Evolutionary conservation across 2,888 invertebrate species (phyloP).

Genomic region (Erpobdella octoculata): DNA sequence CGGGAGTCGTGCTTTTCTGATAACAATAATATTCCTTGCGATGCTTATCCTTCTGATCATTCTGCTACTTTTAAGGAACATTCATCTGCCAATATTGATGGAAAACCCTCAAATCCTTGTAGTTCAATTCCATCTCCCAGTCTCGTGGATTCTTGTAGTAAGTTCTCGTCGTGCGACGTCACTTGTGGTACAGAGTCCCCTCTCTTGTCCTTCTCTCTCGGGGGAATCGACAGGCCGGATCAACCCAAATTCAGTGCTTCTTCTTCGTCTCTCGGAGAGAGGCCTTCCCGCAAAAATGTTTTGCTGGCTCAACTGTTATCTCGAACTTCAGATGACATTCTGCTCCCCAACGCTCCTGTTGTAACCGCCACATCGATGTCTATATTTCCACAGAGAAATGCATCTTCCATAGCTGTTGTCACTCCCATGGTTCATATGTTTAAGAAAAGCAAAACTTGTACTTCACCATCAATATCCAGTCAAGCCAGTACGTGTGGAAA

Average conservation of each 20-base stretch:
- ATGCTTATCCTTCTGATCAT: too few species aligned
- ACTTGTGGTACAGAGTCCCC: too few species aligned
- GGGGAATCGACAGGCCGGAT: neutral
- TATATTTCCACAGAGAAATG: neutral
- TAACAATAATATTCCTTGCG: too few species aligned
- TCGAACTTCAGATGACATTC: constrained; percentile 9
- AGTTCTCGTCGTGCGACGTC: too few species aligned
- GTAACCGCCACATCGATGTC: neutral
- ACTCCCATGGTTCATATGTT: constrained; percentile 30
- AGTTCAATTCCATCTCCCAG: too few species aligned
- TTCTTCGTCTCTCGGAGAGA: neutral
- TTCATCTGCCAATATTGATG: too few species aligned
- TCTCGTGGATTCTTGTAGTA: too few species aligned
- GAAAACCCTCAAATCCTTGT: too few species aligned
- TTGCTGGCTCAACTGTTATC: constrained; percentile 31
- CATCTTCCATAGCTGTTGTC: constrained; percentile 28
- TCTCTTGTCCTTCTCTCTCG: neutral
- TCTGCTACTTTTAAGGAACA: too few species aligned
- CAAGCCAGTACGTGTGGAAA: neutral
- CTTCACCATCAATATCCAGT: neutral
- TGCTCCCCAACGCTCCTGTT: neutral
- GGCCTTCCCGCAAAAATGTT: constrained; percentile 26
- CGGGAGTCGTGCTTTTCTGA: too few species aligned
- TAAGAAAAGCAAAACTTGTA: constrained; percentile 6
- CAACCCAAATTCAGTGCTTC: neutral